These are phyloP conservation scores for Chrosomus eos DNA, from an alignment of 2,797 vertebrate genomes.

Conservation along the genomic window DNA sequence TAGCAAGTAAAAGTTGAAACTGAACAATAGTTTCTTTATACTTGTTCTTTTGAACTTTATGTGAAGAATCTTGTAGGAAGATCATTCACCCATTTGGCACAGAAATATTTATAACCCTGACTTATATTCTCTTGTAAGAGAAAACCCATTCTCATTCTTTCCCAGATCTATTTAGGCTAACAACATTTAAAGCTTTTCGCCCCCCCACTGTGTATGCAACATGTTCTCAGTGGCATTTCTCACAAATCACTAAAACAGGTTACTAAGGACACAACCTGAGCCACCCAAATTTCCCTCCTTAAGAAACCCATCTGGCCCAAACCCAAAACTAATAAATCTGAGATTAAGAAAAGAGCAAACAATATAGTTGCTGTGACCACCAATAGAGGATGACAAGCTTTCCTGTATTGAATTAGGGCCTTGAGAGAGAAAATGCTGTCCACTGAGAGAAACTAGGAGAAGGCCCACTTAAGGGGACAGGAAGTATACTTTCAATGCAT, in stretches of 20 bases:
- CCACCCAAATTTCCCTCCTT: slow-evolving; percentile 37
- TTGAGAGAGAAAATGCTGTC: slow-evolving; percentile 19
- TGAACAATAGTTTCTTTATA: not conserved
- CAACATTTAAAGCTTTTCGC: not conserved
- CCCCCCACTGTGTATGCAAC: not conserved
- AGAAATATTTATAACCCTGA: no score
- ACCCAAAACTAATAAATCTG: slow-evolving; percentile 53
- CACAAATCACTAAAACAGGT: slow-evolving; percentile 43
- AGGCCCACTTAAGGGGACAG: slow-evolving; percentile 18
- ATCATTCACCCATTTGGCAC: not conserved
- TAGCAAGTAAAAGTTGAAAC: not conserved
- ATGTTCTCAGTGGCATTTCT: slow-evolving; percentile 29
- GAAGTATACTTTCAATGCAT: slow-evolving; percentile 39
- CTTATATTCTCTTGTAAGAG: not conserved
- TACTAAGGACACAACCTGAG: slow-evolving; percentile 49
- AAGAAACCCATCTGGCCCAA: slow-evolving; percentile 48
- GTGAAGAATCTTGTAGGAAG: no score
- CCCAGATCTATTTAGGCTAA: not conserved
- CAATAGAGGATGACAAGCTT: slow-evolving; percentile 51
- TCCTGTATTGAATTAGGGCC: slow-evolving; percentile 42
- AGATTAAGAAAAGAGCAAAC: slow-evolving; percentile 41
- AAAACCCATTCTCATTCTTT: not conserved
- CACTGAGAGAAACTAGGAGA: slow-evolving; percentile 24
- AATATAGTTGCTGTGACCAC: slow-evolving; percentile 42
- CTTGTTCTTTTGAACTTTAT: not conserved